A percentile compares a stretch with the other conserved stretches of the same genome.
Conservation (phyloP, 2,888 invertebrate genomes). For the Osedax frankpressi region DNA sequence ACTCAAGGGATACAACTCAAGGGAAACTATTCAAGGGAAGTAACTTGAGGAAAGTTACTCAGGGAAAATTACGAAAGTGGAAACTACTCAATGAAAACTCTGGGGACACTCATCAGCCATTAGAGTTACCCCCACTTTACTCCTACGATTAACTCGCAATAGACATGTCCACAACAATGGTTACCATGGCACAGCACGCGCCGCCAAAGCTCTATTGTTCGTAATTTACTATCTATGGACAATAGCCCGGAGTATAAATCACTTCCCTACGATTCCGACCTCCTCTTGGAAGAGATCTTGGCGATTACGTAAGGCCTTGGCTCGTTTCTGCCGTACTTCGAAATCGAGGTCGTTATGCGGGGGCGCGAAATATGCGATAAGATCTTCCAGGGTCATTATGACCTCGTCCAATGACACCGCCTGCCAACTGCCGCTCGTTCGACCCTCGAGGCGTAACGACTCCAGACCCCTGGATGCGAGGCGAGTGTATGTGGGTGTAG, state of each 20-base stretch:
- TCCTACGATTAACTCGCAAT: too few relatives aligned
- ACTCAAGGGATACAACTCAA: too few relatives aligned
- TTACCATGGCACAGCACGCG: too few relatives aligned
- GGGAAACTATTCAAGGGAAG: too few relatives aligned
- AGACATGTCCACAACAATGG: too few relatives aligned
- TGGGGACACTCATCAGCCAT: too few relatives aligned
- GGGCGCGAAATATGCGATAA: slow-evolving; percentile 97
- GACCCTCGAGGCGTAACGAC: slow-evolving; percentile 62
- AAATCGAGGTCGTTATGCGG: slow-evolving; percentile 97
- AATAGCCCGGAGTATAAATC: slow-evolving; percentile 4
- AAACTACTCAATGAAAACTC: too few relatives aligned
- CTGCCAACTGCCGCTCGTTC: slow-evolving; percentile 44
- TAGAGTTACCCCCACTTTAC: too few relatives aligned
- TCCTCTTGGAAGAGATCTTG: slow-evolving; percentile 99
- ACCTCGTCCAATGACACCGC: slow-evolving; percentile 79
- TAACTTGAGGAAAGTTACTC: too few relatives aligned
- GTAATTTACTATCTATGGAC: background rate
- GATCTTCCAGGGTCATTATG: slow-evolving; percentile 95
- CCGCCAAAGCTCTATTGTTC: too few relatives aligned
- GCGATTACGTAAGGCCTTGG: slow-evolving; percentile 86
- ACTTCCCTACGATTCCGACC: slow-evolving; percentile 29
- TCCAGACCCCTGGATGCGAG: slow-evolving; percentile 85
- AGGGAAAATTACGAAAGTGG: too few relatives aligned
- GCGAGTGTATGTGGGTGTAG: background rate
- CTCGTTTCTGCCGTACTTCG: slow-evolving; percentile 90